Evolutionary conservation across 2,888 invertebrate species (phyloP).

Genomic region (Caenorhabditis sp.): DNA sequence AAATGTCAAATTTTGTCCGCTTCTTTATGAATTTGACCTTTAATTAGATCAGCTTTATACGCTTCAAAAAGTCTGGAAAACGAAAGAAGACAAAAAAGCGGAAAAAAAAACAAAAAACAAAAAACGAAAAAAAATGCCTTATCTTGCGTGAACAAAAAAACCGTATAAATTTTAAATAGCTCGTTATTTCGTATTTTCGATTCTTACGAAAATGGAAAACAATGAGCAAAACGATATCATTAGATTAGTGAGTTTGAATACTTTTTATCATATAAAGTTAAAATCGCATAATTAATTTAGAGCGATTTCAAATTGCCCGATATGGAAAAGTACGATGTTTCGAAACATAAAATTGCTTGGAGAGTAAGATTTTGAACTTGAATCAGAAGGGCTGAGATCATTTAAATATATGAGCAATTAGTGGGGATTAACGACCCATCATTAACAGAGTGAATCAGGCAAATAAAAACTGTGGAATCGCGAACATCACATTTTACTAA

Average conservation of each 20-base stretch:
- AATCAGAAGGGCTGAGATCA: too few relatives aligned
- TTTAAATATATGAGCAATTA: too few relatives aligned
- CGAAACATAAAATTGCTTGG: too few relatives aligned
- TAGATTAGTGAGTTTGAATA: neutral
- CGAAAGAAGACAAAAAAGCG: neutral
- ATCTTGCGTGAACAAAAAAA: neutral
- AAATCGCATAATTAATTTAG: neutral
- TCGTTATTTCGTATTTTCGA: neutral
- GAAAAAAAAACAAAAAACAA: neutral
- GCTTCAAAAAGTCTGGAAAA: neutral
- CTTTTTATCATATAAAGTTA: neutral
- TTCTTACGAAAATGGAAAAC: neutral
- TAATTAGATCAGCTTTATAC: neutral
- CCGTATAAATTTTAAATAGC: neutral
- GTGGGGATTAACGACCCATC: too few relatives aligned
- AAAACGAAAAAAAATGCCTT: neutral
- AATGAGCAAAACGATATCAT: neutral
- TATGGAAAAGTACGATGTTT: neutral
- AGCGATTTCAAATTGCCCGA: neutral
- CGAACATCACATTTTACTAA: too few relatives aligned
- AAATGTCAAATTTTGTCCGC: neutral
- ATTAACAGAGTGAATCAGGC: too few relatives aligned
- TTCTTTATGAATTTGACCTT: neutral
- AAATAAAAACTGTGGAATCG: too few relatives aligned
- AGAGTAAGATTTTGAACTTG: too few relatives aligned